Evolutionary conservation across 2,888 invertebrate genomes (phyloP).

Genomic region (Pandemis heparana): DNA sequence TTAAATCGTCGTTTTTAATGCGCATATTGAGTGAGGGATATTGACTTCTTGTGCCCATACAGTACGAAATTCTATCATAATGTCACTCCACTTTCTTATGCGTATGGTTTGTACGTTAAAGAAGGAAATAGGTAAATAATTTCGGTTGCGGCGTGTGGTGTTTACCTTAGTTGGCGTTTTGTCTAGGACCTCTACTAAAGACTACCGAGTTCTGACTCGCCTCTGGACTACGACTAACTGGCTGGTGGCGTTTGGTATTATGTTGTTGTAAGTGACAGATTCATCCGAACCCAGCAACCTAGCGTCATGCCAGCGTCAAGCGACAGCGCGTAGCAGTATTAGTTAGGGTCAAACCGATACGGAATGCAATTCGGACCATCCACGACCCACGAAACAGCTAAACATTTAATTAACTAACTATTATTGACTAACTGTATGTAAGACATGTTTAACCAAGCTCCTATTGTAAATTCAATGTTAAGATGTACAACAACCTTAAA

Average conservation of each 20-base stretch:
- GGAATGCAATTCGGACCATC: slow-evolving; percentile 13
- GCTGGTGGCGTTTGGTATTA: not conserved
- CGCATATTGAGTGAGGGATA: not conserved
- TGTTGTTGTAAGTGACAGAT: not conserved
- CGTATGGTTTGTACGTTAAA: too few relatives aligned
- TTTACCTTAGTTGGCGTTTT: too few relatives aligned
- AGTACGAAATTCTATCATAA: too few relatives aligned
- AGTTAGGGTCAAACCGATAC: slow-evolving; percentile 46
- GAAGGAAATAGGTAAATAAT: too few relatives aligned
- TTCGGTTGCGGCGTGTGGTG: too few relatives aligned
- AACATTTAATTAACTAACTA: too few relatives aligned
- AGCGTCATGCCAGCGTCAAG: slow-evolving; percentile 60
- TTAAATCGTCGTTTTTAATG: not conserved
- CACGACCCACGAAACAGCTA: not conserved
- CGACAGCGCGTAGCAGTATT: slow-evolving; percentile 51
- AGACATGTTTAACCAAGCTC: too few relatives aligned
- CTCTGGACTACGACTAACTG: too few relatives aligned
- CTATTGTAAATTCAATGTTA: too few relatives aligned
- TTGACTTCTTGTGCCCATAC: not conserved
- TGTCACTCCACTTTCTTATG: too few relatives aligned
- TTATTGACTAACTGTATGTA: not conserved
- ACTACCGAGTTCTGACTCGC: too few relatives aligned
- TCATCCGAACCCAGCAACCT: slow-evolving; percentile 41
- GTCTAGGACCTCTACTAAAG: too few relatives aligned
- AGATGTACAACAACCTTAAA: not conserved